Conservation (phyloP, 2,888 invertebrate species). For the Ochropleura plecta region DNA sequence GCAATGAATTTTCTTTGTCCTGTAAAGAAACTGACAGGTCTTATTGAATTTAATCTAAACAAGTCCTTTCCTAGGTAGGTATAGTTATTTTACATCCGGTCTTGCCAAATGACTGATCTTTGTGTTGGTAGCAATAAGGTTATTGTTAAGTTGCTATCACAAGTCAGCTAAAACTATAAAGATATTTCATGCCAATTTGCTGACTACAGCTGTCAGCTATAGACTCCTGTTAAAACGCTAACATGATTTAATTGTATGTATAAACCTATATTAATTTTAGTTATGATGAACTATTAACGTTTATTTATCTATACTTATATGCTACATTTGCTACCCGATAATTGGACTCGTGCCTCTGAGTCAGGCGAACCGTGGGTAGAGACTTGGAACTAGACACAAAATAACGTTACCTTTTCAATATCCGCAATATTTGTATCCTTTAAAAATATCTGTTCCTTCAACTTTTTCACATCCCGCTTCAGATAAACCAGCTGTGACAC, state of each 20-base stretch:
- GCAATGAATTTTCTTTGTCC: slow-evolving; percentile 80
- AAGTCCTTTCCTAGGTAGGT: not conserved
- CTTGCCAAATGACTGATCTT: not conserved
- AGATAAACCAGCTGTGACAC: slow-evolving; percentile 85
- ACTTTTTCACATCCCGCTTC: slow-evolving; percentile 83
- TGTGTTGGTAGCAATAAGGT: not conserved
- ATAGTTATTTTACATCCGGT: not conserved
- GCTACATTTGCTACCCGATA: not conserved
- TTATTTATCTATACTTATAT: not conserved
- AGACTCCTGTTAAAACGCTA: not conserved
- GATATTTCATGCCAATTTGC: not conserved
- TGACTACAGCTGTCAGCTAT: not conserved
- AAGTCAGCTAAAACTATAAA: not conserved
- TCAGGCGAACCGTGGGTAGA: not conserved
- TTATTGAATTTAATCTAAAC: not conserved
- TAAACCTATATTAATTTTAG: not conserved
- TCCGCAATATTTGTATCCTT: slow-evolving; percentile 75
- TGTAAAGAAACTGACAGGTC: slow-evolving; percentile 57
- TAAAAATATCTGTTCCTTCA: slow-evolving; percentile 79
- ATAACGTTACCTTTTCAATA: slow-evolving; percentile 78
- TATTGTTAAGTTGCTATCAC: not conserved
- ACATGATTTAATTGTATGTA: not conserved
- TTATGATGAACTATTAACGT: not conserved
- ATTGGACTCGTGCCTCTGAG: not conserved
- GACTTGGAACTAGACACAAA: not conserved